phyloP scores from a whole-genome alignment of 2,888 invertebrate species.

The Ryuthela nishihirai region DNA sequence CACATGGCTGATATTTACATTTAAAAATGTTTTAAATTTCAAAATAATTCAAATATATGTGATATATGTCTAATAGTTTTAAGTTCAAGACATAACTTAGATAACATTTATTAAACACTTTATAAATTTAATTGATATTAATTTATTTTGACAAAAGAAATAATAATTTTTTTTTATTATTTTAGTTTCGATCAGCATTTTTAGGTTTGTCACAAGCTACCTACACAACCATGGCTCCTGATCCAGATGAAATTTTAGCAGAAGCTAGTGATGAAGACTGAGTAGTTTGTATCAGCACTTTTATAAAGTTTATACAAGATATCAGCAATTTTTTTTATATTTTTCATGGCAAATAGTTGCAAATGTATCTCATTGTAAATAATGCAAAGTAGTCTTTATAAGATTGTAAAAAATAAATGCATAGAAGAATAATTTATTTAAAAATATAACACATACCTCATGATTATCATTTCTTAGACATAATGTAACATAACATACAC shows the following conservation, averaged over 20 bases:
- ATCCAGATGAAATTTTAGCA: slow-evolving; percentile 62
- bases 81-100: not conserved
- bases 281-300: not conserved
- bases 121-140: not conserved
- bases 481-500: no score
- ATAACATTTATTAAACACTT: not conserved
- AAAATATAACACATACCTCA: no score
- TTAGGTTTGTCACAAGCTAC: slow-evolving; percentile 52
- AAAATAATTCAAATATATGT: not conserved
- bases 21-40: not conserved
- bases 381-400: no score
- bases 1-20: not conserved
- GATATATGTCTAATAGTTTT: not conserved
- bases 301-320: not conserved
- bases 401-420: no score
- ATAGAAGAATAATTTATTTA: no score
- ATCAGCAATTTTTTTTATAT: no score
- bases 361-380: no score
- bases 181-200: slow-evolving; percentile 29
- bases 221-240: slow-evolving; percentile 58
- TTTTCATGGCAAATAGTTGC: no score
- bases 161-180: slow-evolving; percentile 1
- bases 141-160: not conserved
- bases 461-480: no score
- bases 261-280: slow-evolving; percentile 66